Evolutionary conservation across 92 coral and sea anemone genomes (phyloP).

Genomic region (Palythoa grandiflora): DNA sequence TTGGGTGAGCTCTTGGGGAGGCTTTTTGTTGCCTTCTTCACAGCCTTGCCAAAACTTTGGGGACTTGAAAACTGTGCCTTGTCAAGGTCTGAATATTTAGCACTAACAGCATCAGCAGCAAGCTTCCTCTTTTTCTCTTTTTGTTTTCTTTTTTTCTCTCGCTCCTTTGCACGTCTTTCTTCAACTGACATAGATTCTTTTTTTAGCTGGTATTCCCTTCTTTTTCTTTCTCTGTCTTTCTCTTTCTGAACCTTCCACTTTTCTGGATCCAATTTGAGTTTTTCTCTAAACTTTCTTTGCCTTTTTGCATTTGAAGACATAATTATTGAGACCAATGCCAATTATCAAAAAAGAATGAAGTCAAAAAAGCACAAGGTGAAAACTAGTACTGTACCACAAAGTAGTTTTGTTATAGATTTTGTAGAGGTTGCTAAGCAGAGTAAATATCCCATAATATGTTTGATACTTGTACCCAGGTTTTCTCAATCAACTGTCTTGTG

Average conservation of each 20-base stretch:
- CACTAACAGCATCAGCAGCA: too few species aligned
- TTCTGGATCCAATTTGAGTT: background rate
- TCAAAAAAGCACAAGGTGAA: constrained; percentile 4
- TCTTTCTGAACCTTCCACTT: too few species aligned
- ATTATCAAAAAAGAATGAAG: background rate
- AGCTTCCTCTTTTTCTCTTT: too few species aligned
- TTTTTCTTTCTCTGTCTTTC: too few species aligned
- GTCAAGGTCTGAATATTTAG: too few species aligned
- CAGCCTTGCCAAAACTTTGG: background rate
- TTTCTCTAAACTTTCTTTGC: background rate
- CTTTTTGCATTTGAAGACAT: constrained; percentile 1
- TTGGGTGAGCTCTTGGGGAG: constrained; percentile 43
- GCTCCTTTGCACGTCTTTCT: too few species aligned
- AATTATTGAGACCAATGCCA: constrained; percentile 1
- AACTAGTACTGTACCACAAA: background rate
- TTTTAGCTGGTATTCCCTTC: too few species aligned
- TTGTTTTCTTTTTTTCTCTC: too few species aligned
- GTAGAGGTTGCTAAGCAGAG: constrained; percentile 13
- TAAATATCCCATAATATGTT: constrained; percentile 8
- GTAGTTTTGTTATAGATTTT: background rate
- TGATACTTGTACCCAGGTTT: constrained; percentile 14
- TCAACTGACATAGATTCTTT: too few species aligned
- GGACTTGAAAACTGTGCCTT: too few species aligned
- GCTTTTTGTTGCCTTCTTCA: constrained; percentile 18
- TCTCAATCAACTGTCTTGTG: constrained; percentile 11